phyloP scores from a whole-genome alignment of 2,797 vertebrate genomes.

The Bryconaethiops microstoma region DNA sequence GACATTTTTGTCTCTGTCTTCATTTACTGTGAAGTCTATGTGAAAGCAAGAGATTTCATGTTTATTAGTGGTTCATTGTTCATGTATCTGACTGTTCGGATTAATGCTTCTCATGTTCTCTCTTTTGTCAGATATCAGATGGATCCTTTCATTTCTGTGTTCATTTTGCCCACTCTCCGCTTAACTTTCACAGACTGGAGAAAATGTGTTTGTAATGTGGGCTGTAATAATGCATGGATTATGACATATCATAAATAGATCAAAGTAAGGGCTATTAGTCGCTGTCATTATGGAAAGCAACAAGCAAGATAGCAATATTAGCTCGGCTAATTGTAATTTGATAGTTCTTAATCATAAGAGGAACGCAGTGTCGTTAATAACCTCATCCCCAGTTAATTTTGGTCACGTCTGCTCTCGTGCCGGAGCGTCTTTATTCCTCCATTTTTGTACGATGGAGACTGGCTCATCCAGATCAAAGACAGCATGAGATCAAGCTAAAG shows the following conservation, averaged over 20 bases:
- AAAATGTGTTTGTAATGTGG: constrained; percentile 80
- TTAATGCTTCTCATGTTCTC: constrained; percentile 29
- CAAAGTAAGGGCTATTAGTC: constrained; percentile 74
- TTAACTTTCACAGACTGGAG: constrained; percentile 70
- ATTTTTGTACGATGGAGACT: constrained; percentile 36
- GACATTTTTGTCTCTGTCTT: constrained; percentile 9
- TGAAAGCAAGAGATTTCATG: constrained; percentile 5
- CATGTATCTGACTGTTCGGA: not conserved
- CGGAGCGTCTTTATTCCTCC: constrained; percentile 40
- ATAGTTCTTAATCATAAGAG: constrained; percentile 53
- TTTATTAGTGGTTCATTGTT: constrained; percentile 5
- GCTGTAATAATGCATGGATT: constrained; percentile 66
- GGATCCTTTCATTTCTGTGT: constrained; percentile 49
- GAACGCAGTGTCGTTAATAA: constrained; percentile 40
- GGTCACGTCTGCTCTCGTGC: constrained; percentile 24
- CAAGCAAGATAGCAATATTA: constrained; percentile 28
- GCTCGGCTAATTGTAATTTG: constrained; percentile 47
- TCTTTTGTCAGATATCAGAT: constrained; percentile 41
- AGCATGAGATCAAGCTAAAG: constrained; percentile 44
- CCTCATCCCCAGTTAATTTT: constrained; percentile 23
- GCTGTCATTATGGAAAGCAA: constrained; percentile 65
- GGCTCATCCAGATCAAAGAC: constrained; percentile 50
- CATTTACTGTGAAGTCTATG: not conserved
- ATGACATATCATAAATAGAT: constrained; percentile 78
- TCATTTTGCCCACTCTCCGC: constrained; percentile 70